phyloP scores from a whole-genome alignment of 1,140 invertebrate species.

The Diabrotica virgifera region DNA sequence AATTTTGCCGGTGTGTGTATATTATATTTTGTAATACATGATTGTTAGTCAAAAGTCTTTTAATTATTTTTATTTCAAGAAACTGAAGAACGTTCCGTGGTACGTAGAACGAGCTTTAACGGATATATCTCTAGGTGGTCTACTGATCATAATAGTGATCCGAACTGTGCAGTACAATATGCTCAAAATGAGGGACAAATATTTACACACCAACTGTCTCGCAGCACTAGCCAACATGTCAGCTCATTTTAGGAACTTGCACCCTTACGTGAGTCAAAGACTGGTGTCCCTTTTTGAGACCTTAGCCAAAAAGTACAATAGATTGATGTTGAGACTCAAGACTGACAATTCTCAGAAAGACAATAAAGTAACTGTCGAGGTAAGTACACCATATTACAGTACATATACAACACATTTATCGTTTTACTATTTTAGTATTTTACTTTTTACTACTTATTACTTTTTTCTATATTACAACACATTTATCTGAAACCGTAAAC shows the following conservation, averaged over 20 bases:
- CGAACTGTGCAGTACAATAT: conserved; percentile 98
- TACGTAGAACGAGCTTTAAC: conserved; percentile 86
- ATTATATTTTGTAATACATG: neutral
- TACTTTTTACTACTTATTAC: no score
- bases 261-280: conserved; percentile 95
- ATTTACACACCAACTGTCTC: conserved; percentile 94
- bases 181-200: conserved; percentile 93
- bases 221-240: conserved; percentile 98
- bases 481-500: no score
- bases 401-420: no score
- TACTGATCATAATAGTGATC: conserved; percentile 91
- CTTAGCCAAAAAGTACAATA: conserved; percentile 71
- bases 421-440: no score
- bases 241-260: conserved; percentile 87
- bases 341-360: conserved; percentile 42
- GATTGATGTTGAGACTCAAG: conserved; percentile 31
- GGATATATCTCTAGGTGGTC: conserved; percentile 93
- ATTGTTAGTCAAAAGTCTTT: neutral
- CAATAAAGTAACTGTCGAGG: conserved; percentile 44
- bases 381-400: conserved; percentile 17
- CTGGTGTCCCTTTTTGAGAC: conserved; percentile 86
- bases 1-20: neutral
- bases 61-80: conserved; percentile 54
- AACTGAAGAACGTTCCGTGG: conserved; percentile 85
- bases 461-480: no score